These are phyloP conservation scores for Prinia subflava DNA, from an alignment of 2,113 vertebrate species.

Conservation along the genomic window DNA sequence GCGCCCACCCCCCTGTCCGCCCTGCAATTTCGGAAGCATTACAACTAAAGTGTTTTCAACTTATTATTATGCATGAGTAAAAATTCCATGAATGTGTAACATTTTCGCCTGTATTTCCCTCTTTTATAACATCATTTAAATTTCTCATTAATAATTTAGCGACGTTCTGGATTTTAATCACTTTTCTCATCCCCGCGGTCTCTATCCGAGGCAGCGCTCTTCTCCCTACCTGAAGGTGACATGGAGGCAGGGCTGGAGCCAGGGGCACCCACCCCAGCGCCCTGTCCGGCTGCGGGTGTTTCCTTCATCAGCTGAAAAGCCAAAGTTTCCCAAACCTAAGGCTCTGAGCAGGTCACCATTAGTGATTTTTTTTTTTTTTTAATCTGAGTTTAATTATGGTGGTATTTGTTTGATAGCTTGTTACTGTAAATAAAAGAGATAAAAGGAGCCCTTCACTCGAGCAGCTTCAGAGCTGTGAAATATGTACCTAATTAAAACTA, in stretches of 20 bases:
- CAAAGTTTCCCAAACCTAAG: slow-evolving; percentile 46
- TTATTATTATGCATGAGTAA: slow-evolving; percentile 79
- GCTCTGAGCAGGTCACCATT: slow-evolving; percentile 51
- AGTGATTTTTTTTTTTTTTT: slow-evolving; percentile 30
- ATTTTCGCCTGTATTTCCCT: slow-evolving; percentile 71
- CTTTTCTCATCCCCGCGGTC: slow-evolving; percentile 72
- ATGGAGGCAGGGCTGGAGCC: slow-evolving; percentile 19
- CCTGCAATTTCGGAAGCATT: slow-evolving; percentile 54
- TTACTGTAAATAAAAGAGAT: slow-evolving; percentile 91
- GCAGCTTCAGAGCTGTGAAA: slow-evolving; percentile 92
- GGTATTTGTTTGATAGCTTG: slow-evolving; percentile 79
- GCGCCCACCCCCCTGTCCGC: neutral
- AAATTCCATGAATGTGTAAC: slow-evolving; percentile 78
- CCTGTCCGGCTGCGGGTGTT: neutral
- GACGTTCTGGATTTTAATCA: slow-evolving; percentile 79
- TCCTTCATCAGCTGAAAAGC: slow-evolving; percentile 32
- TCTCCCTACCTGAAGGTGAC: slow-evolving; percentile 68
- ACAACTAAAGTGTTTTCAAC: slow-evolving; percentile 68
- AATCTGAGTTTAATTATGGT: slow-evolving; percentile 77
- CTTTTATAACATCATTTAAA: slow-evolving; percentile 80
- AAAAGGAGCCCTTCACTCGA: slow-evolving; percentile 87
- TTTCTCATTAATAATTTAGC: slow-evolving; percentile 78
- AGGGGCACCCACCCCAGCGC: neutral
- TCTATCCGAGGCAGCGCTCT: slow-evolving; percentile 41
- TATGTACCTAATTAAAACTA: slow-evolving; percentile 99